phyloP scores from a whole-genome alignment of 2,888 invertebrate species.

The Mystacides longicornis region DNA sequence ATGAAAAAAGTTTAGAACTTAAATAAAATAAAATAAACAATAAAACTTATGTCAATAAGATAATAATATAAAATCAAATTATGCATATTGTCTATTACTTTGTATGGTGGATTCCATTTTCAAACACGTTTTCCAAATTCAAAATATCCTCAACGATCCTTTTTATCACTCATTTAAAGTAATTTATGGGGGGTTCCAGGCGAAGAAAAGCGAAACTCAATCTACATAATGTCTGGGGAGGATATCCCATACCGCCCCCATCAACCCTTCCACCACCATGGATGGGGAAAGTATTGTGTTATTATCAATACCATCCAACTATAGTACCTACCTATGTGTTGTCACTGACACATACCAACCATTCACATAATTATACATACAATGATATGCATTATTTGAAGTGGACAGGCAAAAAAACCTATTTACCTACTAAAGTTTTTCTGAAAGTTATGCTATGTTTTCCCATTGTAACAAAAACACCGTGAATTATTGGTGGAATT shows the following conservation, averaged over 20 bases:
- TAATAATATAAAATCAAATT: not conserved
- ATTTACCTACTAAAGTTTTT: too few relatives aligned
- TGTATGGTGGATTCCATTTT: not conserved
- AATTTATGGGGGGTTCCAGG: slow-evolving; percentile 22
- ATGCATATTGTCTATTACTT: slow-evolving; percentile 2
- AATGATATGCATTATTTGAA: too few relatives aligned
- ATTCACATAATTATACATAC: too few relatives aligned
- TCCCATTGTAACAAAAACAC: too few relatives aligned
- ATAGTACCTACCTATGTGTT: too few relatives aligned
- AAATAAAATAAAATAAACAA: not conserved
- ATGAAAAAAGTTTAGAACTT: not conserved
- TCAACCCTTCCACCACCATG: too few relatives aligned
- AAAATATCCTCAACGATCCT: slow-evolving; percentile 7
- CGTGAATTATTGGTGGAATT: too few relatives aligned
- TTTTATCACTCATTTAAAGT: slow-evolving; percentile 24
- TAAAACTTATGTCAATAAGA: not conserved
- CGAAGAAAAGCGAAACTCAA: slow-evolving; percentile 18
- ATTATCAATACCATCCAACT: too few relatives aligned
- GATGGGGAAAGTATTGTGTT: too few relatives aligned
- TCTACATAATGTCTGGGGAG: slow-evolving; percentile 22
- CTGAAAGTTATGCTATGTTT: too few relatives aligned
- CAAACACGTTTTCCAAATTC: slow-evolving; percentile 2
- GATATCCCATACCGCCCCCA: not conserved
- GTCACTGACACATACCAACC: too few relatives aligned
- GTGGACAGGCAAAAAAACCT: too few relatives aligned